Percentiles rank a stretch among this genome's conserved stretches.
Evolutionary conservation across 2,113 vertebrate genomes (phyloP).

Genomic region (Varanus salvator): DNA sequence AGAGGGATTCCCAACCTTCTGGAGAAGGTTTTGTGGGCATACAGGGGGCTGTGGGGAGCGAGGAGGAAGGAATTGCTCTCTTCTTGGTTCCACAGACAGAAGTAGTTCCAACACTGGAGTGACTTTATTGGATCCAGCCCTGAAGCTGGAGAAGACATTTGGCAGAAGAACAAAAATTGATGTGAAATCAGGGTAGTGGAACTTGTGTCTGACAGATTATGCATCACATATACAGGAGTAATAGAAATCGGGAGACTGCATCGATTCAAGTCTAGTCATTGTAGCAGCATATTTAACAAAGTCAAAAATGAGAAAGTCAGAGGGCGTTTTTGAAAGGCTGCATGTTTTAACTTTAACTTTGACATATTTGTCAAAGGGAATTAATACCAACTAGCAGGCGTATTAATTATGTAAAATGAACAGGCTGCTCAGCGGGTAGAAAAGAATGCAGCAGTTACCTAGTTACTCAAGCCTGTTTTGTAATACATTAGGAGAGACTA

Average conservation of each 20-base stretch:
- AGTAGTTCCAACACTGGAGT: too few species aligned
- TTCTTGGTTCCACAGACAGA: too few species aligned
- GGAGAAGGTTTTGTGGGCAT: too few species aligned
- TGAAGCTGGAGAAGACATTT: neutral
- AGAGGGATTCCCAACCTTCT: too few species aligned
- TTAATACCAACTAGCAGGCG: neutral
- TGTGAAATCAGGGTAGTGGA: neutral
- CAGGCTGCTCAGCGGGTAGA: neutral
- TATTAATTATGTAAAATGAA: constrained; percentile 1
- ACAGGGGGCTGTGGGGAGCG: too few species aligned
- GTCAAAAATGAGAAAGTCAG: neutral
- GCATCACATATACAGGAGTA: neutral
- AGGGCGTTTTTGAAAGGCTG: neutral
- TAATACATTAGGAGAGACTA: neutral
- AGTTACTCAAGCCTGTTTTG: neutral
- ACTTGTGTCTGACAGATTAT: neutral
- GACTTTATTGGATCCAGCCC: too few species aligned
- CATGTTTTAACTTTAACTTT: neutral
- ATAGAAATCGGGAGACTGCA: neutral
- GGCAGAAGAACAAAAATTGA: neutral
- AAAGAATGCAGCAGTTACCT: constrained; percentile 4
- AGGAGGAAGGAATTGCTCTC: too few species aligned
- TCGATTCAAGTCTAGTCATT: neutral
- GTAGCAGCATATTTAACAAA: neutral
- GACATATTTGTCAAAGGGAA: neutral